phyloP scores from a whole-genome alignment of 1,140 invertebrate genomes.

The Bombus vancouverensis region DNA sequence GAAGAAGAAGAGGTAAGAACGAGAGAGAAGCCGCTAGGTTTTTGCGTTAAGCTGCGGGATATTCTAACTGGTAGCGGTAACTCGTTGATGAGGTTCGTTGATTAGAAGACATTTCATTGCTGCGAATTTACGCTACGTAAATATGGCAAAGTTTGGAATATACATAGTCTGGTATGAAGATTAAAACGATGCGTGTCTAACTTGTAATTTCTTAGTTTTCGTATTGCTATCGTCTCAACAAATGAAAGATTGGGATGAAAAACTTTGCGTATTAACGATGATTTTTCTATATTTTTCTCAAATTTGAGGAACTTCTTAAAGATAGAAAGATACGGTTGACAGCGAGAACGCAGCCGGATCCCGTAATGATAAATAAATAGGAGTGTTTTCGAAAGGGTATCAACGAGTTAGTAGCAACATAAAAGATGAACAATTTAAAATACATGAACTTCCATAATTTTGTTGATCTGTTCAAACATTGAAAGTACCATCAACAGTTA shows the following conservation, averaged over 20 bases:
- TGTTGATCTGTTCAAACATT: too few species aligned
- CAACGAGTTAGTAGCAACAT: background rate
- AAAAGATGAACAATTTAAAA: background rate
- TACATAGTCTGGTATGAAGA: too few species aligned
- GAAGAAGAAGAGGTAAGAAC: background rate
- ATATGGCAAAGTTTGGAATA: background rate
- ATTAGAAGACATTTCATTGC: background rate
- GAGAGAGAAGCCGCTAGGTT: background rate
- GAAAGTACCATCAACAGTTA: background rate
- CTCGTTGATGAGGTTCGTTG: background rate
- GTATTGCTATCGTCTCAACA: too few species aligned
- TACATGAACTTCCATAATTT: background rate
- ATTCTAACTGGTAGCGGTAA: background rate
- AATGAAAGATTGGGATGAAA: too few species aligned
- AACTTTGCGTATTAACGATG: too few species aligned
- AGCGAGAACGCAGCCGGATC: too few species aligned
- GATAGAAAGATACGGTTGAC: too few species aligned
- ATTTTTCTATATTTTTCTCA: too few species aligned
- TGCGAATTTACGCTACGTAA: background rate
- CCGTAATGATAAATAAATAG: too few species aligned
- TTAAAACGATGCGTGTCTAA: background rate
- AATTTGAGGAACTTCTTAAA: too few species aligned
- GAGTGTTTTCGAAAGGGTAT: too few species aligned
- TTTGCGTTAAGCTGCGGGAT: background rate
- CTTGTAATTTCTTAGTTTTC: too few species aligned